Evolutionary conservation across 1,140 invertebrate species (phyloP).

Genomic region (Eueides isabella): DNA sequence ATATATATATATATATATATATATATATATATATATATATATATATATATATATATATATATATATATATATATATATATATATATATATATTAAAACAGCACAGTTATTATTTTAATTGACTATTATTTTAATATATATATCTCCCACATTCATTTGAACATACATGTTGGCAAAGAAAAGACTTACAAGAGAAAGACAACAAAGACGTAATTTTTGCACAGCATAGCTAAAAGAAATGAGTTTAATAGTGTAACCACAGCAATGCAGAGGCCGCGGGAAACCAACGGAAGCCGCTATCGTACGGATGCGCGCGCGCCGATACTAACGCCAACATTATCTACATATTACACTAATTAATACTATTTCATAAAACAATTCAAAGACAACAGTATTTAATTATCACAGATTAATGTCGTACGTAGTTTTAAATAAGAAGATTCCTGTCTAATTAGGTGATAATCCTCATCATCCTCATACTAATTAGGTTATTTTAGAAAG

Average conservation of each 20-base stretch:
- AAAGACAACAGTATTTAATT: neutral
- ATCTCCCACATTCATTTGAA: too few species aligned
- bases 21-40: too few species aligned
- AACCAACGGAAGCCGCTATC: slow-evolving; percentile 24
- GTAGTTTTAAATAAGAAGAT: neutral
- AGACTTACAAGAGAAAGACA: neutral
- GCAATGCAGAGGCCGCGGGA: slow-evolving; percentile 17
- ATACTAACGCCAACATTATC: slow-evolving; percentile 18
- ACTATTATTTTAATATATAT: too few species aligned
- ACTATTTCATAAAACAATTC: neutral
- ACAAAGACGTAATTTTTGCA: slow-evolving; percentile 9
- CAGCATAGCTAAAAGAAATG: neutral
- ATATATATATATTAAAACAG: too few species aligned
- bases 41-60: too few species aligned
- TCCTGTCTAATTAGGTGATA: neutral
- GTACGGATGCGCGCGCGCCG: slow-evolving; percentile 25
- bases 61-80: too few species aligned
- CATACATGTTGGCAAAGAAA: too few species aligned
- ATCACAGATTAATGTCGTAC: neutral
- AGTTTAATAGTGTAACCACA: neutral
- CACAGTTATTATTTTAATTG: too few species aligned
- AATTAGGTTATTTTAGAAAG: neutral
- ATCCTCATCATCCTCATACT: neutral
- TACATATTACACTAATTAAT: slow-evolving; percentile 8
- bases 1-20: too few species aligned